Conservation (phyloP, 1,140 invertebrate species). For the Dinoponera quadriceps region DNA sequence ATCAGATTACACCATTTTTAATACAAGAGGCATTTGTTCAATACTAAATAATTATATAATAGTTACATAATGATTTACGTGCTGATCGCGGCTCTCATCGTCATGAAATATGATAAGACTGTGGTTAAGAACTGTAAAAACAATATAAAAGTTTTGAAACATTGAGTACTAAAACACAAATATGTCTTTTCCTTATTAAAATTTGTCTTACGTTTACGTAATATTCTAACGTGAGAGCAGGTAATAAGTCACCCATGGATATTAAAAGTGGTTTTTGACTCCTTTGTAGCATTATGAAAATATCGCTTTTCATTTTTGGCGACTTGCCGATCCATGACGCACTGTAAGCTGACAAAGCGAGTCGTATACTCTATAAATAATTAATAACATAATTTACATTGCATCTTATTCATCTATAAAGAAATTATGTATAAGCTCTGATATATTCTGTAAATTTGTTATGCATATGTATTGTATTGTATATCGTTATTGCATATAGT, state of each 20-base stretch:
- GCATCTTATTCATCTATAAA: not conserved
- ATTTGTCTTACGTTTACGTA: constrained; percentile 56
- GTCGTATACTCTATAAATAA: constrained; percentile 43
- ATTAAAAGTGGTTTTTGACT: constrained; percentile 45
- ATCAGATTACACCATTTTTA: no score
- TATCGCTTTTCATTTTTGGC: not conserved
- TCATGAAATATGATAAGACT: constrained; percentile 64
- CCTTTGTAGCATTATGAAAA: constrained; percentile 54
- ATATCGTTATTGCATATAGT: no score
- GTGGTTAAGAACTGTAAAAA: constrained; percentile 64
- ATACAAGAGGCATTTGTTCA: no score
- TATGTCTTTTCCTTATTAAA: not conserved
- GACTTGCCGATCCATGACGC: constrained; percentile 35
- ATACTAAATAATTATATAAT: no score
- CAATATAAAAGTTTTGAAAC: not conserved
- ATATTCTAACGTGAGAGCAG: constrained; percentile 64
- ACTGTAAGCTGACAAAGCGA: constrained; percentile 26
- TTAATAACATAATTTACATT: not conserved
- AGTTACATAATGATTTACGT: not conserved
- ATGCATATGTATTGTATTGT: no score
- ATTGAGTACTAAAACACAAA: not conserved
- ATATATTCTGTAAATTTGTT: no score
- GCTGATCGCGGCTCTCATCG: constrained; percentile 52
- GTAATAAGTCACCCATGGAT: constrained; percentile 54
- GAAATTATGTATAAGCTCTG: no score